Evolutionary conservation across 1,140 invertebrate species (phyloP).

Genomic region (Ceratosolen fusciceps): DNA sequence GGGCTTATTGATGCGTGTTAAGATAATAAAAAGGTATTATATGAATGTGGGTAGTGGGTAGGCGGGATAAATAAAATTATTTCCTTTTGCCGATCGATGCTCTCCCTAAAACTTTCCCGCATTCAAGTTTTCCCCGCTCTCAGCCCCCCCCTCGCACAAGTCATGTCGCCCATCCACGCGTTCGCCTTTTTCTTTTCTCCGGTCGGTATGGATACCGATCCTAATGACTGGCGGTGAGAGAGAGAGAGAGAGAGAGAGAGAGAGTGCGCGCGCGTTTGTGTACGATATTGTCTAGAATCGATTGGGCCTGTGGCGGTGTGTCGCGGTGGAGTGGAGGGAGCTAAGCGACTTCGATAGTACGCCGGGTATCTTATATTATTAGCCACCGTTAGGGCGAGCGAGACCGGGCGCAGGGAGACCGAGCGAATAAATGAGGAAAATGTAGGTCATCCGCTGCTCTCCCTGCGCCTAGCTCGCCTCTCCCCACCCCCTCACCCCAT

Average conservation of each 20-base stretch:
- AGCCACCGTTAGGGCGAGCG: conserved; percentile 37
- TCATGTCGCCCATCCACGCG: not conserved
- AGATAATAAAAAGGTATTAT: conserved; percentile 1
- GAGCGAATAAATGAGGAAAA: conserved; percentile 19
- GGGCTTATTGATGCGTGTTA: not conserved
- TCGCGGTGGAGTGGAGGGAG: conserved; percentile 7
- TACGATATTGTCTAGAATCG: conserved; percentile 42
- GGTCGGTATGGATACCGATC: not conserved
- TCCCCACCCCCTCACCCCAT: not conserved
- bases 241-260: not conserved
- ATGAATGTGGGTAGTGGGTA: not conserved
- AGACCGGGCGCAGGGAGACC: no score
- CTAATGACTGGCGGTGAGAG: conserved; percentile 16
- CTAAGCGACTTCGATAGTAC: conserved; percentile 17
- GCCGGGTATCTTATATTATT: conserved; percentile 53
- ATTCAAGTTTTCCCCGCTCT: no score
- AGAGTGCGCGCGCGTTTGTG: not conserved
- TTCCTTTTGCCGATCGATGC: not conserved
- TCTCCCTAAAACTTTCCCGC: not conserved
- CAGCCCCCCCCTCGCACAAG: no score
- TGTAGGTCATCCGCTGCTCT: conserved; percentile 47
- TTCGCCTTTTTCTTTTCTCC: not conserved
- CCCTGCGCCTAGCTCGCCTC: not conserved
- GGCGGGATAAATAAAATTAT: conserved; percentile 26
- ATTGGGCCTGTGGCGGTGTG: conserved; percentile 42